These are phyloP conservation scores for Agrypnus murinus DNA, from an alignment of 2,888 invertebrate species.

Conservation along the genomic window DNA sequence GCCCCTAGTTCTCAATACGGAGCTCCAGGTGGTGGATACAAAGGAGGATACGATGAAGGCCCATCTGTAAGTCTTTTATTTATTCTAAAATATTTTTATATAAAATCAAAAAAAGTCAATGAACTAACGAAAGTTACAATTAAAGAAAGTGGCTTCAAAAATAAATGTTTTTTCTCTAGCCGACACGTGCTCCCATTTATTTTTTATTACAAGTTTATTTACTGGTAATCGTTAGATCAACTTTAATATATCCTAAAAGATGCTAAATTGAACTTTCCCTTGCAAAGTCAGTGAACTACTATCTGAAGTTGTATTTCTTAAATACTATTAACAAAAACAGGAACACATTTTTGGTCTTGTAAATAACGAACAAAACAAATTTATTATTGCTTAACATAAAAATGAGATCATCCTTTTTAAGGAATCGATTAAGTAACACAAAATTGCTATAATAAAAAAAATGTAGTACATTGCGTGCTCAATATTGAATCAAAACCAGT, in stretches of 20 bases:
- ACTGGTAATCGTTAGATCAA: too few relatives aligned
- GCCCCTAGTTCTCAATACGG: conserved; percentile 54
- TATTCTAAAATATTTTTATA: conserved; percentile 4
- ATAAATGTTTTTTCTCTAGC: background rate
- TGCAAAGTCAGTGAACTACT: background rate
- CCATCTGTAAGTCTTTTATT: conserved; percentile 64
- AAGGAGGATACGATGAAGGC: conserved; percentile 62
- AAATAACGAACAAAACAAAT: too few relatives aligned
- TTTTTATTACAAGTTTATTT: background rate
- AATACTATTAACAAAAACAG: background rate
- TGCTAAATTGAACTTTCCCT: conserved; percentile 2
- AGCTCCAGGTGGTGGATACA: conserved; percentile 55
- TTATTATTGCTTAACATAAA: too few relatives aligned
- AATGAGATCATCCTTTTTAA: too few relatives aligned
- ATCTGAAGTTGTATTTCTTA: conserved; percentile 1
- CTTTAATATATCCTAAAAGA: too few relatives aligned
- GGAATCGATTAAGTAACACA: background rate
- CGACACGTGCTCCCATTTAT: background rate
- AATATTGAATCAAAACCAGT: background rate
- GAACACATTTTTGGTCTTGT: background rate
- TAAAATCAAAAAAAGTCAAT: conserved; percentile 17
- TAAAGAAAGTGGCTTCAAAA: conserved; percentile 13
- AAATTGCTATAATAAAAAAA: background rate
- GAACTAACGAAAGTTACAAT: background rate
- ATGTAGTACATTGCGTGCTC: background rate